Base-by-base conservation (phyloP, 1,140 invertebrate genomes). In the Drosophila elegans region DNA sequence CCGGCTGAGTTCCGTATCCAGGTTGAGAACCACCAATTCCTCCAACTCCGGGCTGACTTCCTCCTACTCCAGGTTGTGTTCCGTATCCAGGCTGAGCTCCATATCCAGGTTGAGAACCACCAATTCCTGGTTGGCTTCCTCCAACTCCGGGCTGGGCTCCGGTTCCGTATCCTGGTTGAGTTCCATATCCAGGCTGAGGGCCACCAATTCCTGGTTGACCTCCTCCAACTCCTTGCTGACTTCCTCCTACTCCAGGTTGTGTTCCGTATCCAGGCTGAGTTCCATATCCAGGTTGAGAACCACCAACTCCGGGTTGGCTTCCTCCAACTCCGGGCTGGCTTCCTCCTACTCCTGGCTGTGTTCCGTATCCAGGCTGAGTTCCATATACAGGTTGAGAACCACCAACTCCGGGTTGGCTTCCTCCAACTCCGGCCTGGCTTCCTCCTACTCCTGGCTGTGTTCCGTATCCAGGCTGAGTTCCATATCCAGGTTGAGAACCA, bases 331-430 rank as follows among this genome's bases (percentile, higher is more conserved):
- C 29, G 0, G 4, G 3, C 29, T 29, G 29, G 1, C 80, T 69
- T 27, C 74, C 69, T 11, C 66, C 62, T 21, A 56, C 21, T 42
- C 42, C 68, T n/a, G 46, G 57, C 21, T 41, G 3, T 3, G 44
- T 56, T 10, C 42, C 74, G 34, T 41, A 60, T 10, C 44, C 73
- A 0, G 74, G 55, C 10, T 49, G 45, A 0, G 27, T 6, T 51
- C 61, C 61, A 16, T 41, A 55, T 53, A 41, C 44, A 4, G 36
- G 45, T 21, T 36, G 36, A 11, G 36, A 13, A 42, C 44, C 49
- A 13, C 45, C 61, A 32, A 32, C 0, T 41, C 38, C 38, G 0
- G 63, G 10, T 42, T 62, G 38, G 5, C 25, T 41, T 10, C 9
- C 38, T 21, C 61, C 71, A 13, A 27, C 2, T 10, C 6, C 36